Percentiles rank a stretch among this genome's conserved stretches.
phyloP scores from a whole-genome alignment of 2,113 vertebrate species.

The Gallinago undulata region DNA sequence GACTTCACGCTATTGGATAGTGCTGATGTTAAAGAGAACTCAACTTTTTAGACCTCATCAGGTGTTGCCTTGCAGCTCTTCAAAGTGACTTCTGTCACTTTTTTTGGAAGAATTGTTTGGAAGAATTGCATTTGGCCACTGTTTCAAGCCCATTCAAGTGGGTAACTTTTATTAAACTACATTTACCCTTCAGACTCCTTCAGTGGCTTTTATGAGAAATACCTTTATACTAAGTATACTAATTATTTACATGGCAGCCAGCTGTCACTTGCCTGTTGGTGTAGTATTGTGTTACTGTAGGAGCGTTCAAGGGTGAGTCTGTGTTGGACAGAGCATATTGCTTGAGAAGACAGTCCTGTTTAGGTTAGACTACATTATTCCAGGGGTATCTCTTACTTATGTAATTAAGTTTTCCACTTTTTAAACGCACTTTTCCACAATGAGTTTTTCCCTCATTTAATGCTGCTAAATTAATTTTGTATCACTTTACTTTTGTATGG shows the following conservation, averaged over 20 bases:
- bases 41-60: background rate
- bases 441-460: background rate
- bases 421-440: background rate
- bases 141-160: background rate
- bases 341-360: background rate
- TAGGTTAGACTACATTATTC: background rate
- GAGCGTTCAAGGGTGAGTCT: background rate
- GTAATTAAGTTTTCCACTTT: background rate
- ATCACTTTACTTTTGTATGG: background rate
- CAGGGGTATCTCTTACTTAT: background rate
- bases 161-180: background rate
- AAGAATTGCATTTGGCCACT: background rate
- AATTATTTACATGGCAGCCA: background rate
- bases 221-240: background rate
- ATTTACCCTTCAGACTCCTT: background rate
- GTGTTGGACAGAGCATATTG: background rate
- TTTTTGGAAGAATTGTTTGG: no score
- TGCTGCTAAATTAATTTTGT: background rate
- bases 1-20: background rate
- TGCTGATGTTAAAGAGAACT: background rate
- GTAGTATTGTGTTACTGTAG: background rate
- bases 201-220: background rate
- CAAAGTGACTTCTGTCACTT: background rate
- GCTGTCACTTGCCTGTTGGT: fast-evolving
- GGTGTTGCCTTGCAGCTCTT: background rate